Evolutionary conservation across 2,797 vertebrate species (phyloP).

Genomic region (Siniperca undulata): DNA sequence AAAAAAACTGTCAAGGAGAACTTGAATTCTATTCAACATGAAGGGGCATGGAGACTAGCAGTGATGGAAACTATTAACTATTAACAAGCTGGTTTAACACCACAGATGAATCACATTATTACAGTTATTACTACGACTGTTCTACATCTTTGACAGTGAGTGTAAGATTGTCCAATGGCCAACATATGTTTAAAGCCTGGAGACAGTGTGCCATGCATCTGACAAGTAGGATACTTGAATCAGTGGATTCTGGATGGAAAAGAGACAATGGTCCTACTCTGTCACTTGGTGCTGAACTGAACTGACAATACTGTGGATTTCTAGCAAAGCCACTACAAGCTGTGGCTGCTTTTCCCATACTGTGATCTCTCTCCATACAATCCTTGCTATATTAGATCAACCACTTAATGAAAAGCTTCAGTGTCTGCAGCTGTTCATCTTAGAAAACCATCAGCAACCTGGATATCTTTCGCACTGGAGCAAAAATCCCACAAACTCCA

Average conservation of each 20-base stretch:
- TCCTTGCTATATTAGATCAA: conserved; percentile 20
- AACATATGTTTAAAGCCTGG: conserved; percentile 47
- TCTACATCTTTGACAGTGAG: conserved; percentile 51
- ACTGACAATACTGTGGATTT: conserved; percentile 56
- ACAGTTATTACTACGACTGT: conserved; percentile 52
- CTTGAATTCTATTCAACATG: conserved; percentile 23
- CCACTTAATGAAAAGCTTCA: conserved; percentile 22
- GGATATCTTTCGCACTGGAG: conserved; percentile 12
- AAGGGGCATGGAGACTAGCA: conserved; percentile 42
- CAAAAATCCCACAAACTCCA: conserved; percentile 33
- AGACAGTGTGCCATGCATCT: conserved; percentile 45
- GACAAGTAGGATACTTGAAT: conserved; percentile 27
- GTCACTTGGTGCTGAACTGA: conserved; percentile 24
- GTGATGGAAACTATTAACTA: conserved; percentile 56
- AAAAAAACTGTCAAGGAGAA: conserved; percentile 26
- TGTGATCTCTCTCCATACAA: conserved; percentile 24
- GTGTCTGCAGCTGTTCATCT: conserved; percentile 11
- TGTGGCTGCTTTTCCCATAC: conserved; percentile 22
- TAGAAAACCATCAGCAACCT: conserved; percentile 22
- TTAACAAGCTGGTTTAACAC: conserved; percentile 59
- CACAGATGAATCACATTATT: conserved; percentile 60
- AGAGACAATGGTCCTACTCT: conserved; percentile 29
- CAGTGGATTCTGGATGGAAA: conserved; percentile 44
- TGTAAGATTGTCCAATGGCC: conserved; percentile 58
- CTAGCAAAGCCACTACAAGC: conserved; percentile 20